Percentiles rank a stretch among this genome's conserved stretches.
phyloP scores from a whole-genome alignment of 1,140 invertebrate genomes.

The Procambarus virginalis region DNA sequence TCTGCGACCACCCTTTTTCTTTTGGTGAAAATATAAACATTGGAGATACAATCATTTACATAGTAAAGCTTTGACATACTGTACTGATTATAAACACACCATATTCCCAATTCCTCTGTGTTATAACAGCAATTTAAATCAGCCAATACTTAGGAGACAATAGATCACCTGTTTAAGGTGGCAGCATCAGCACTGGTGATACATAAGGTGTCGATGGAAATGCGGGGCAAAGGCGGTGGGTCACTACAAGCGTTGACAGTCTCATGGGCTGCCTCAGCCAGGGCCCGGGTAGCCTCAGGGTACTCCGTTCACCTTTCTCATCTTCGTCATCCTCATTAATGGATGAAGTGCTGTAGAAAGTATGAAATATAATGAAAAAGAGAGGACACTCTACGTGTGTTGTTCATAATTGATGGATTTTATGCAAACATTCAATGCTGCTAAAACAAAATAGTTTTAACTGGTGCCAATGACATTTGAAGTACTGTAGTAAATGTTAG shows the following conservation, averaged over 20 bases:
- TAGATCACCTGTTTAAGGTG: slow-evolving; percentile 3
- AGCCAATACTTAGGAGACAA: neutral
- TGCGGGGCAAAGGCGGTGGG: neutral
- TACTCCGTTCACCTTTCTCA: neutral
- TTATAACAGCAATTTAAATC: no score
- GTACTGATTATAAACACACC: no score
- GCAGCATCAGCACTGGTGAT: neutral
- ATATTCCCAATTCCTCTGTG: no score
- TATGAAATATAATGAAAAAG: neutral
- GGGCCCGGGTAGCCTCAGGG: slow-evolving; percentile 11
- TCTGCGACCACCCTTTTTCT: neutral
- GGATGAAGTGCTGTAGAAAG: slow-evolving; percentile 26
- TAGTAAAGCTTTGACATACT: no score
- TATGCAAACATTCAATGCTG: no score
- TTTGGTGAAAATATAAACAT: neutral
- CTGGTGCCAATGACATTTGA: no score
- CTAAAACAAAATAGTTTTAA: no score
- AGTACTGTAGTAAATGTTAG: no score
- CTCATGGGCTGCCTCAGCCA: slow-evolving; percentile 37
- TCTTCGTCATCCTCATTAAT: slow-evolving; percentile 39
- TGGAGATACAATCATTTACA: neutral
- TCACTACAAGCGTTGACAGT: slow-evolving; percentile 44
- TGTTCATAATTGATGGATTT: no score
- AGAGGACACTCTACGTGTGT: no score
- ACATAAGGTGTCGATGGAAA: neutral